Evolutionary conservation across 1,140 invertebrate genomes (phyloP).

Genomic region (Plodia interpunctella): DNA sequence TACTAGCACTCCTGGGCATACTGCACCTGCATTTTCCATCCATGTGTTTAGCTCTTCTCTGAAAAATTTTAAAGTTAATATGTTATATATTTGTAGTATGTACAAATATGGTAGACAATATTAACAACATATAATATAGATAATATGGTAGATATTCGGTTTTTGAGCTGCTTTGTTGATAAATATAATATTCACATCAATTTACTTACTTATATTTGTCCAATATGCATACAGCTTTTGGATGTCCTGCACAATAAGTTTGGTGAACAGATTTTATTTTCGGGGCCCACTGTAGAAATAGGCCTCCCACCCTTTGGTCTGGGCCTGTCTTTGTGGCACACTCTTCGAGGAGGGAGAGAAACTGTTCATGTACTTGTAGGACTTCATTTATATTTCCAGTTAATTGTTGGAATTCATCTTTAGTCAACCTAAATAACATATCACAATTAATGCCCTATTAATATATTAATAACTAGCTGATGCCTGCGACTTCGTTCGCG

Average conservation of each 20-base stretch:
- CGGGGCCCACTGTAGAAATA: constrained; percentile 92
- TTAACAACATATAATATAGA: too few relatives aligned
- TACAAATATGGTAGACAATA: too few relatives aligned
- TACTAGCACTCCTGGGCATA: constrained; percentile 89
- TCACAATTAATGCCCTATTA: too few relatives aligned
- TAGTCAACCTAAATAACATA: constrained; percentile 82
- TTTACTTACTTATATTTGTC: constrained; percentile 90
- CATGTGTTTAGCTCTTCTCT: constrained; percentile 91
- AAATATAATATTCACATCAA: neutral
- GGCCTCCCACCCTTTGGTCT: constrained; percentile 92
- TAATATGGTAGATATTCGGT: too few relatives aligned
- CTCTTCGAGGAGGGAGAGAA: constrained; percentile 87
- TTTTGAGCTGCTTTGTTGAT: too few relatives aligned
- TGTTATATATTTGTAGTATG: neutral
- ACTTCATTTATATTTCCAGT: constrained; percentile 94
- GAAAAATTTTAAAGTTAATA: constrained; percentile 32
- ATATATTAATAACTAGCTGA: too few relatives aligned
- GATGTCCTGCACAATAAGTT: constrained; percentile 94
- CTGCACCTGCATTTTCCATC: constrained; percentile 91
- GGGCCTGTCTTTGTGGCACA: constrained; percentile 81
- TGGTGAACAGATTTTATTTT: constrained; percentile 91
- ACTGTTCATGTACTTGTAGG: constrained; percentile 87
- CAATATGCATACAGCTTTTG: constrained; percentile 92
- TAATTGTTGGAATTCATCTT: constrained; percentile 90
- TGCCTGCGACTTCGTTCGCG: too few relatives aligned